These are phyloP conservation scores for Acronicta psi DNA, from an alignment of 2,888 invertebrate genomes.

Conservation along the genomic window DNA sequence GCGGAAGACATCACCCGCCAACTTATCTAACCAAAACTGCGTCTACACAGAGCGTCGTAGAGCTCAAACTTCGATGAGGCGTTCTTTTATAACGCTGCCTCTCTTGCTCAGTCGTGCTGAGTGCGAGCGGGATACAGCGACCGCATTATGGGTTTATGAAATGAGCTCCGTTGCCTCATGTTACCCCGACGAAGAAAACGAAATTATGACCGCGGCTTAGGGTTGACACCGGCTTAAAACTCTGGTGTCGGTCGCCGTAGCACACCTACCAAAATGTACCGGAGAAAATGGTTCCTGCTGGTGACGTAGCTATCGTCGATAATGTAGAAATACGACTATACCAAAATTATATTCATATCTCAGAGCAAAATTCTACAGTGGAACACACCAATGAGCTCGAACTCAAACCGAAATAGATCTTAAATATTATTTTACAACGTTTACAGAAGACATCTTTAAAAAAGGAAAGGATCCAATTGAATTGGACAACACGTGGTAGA, in stretches of 20 bases:
- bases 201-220: slow-evolving; percentile 77
- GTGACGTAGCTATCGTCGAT: too few species aligned
- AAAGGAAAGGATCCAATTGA: too few species aligned
- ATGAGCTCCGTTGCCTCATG: slow-evolving; percentile 83
- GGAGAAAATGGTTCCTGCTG: too few species aligned
- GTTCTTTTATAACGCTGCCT: slow-evolving; percentile 68
- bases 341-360: too few species aligned
- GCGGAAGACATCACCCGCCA: slow-evolving; percentile 72
- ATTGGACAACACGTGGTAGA: too few species aligned
- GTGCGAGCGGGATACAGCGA: slow-evolving; percentile 68
- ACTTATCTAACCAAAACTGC: slow-evolving; percentile 70
- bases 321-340: too few species aligned
- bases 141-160: slow-evolving; percentile 86
- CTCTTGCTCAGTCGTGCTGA: slow-evolving; percentile 62
- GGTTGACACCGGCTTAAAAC: background rate
- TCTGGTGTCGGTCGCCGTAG: background rate
- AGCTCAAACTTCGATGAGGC: slow-evolving; percentile 74
- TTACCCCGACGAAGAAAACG: slow-evolving; percentile 81
- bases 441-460: too few species aligned
- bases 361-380: too few species aligned
- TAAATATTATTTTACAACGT: too few species aligned
- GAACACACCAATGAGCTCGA: too few species aligned
- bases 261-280: background rate
- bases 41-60: slow-evolving; percentile 66
- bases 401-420: too few species aligned